These are phyloP conservation scores for Brachypterus glaber DNA, from an alignment of 2,888 invertebrate genomes.

Conservation along the genomic window DNA sequence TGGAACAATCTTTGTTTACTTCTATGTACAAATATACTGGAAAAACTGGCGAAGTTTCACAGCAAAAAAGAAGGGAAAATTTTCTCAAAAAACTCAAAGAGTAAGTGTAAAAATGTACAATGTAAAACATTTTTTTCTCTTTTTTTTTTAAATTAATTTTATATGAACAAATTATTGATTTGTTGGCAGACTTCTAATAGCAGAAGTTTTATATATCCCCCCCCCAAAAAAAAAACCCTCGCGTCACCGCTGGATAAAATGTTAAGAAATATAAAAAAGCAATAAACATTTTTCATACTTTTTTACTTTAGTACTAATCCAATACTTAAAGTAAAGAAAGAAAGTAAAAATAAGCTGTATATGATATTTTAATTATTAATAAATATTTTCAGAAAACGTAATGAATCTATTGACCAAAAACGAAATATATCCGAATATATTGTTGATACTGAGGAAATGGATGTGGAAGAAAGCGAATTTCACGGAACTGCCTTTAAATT, in stretches of 20 bases:
- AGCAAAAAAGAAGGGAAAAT: slow-evolving; percentile 42
- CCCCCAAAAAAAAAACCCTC: not conserved
- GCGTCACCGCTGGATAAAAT: too few relatives aligned
- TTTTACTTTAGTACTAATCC: too few relatives aligned
- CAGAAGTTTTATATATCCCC: slow-evolving; percentile 34
- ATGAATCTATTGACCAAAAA: not conserved
- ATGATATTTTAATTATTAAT: too few relatives aligned
- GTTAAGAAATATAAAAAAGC: too few relatives aligned
- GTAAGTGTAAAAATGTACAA: too few relatives aligned
- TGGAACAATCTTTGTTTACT: slow-evolving; percentile 23
- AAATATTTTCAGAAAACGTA: too few relatives aligned
- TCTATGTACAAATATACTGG: slow-evolving; percentile 22
- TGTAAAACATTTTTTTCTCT: too few relatives aligned
- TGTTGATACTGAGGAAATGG: not conserved
- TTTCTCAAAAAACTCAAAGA: slow-evolving; percentile 50
- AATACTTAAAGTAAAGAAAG: too few relatives aligned
- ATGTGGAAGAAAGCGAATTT: not conserved
- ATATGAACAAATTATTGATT: not conserved
- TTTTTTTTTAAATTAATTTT: too few relatives aligned
- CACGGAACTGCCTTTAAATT: slow-evolving; percentile 14
- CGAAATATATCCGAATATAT: not conserved
- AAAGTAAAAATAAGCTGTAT: too few relatives aligned
- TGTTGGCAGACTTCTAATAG: slow-evolving; percentile 5
- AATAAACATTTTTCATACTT: too few relatives aligned
- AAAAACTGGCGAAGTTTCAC: slow-evolving; percentile 20